Percentiles rank a stretch among this genome's conserved stretches.
Conservation (phyloP, 1,140 invertebrate genomes). For the Bombus balteatus region DNA sequence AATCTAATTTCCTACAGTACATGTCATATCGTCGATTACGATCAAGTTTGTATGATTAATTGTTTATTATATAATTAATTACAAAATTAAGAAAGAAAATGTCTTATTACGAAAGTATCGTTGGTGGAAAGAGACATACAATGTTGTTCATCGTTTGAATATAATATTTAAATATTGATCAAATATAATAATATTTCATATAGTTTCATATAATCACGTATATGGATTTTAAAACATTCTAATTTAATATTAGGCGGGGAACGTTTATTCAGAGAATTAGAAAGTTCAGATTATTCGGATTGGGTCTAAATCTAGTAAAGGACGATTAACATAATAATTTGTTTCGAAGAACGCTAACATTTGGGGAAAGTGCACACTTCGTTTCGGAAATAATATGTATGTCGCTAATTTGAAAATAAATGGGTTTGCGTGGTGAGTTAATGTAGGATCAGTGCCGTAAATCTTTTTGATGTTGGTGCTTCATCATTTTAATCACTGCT, state of each 20-base stretch:
- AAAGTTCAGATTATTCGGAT: neutral
- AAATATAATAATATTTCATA: too few species aligned
- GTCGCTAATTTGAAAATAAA: constrained; percentile 22
- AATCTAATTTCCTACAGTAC: too few species aligned
- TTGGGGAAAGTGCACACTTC: neutral
- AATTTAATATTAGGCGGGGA: neutral
- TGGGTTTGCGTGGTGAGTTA: constrained; percentile 21
- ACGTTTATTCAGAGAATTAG: neutral
- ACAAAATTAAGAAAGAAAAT: too few species aligned
- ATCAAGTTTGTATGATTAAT: too few species aligned
- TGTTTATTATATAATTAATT: too few species aligned
- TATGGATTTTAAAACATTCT: too few species aligned
- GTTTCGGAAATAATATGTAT: neutral
- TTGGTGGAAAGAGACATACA: too few species aligned
- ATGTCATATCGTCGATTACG: too few species aligned
- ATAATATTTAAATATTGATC: too few species aligned
- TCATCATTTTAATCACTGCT: constrained; percentile 10
- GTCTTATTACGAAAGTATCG: too few species aligned
- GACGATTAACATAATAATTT: neutral
- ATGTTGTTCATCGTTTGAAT: too few species aligned
- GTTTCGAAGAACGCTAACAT: neutral
- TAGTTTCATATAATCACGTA: too few species aligned
- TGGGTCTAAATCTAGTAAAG: neutral
- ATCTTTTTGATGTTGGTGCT: constrained; percentile 9
- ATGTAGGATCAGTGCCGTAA: constrained; percentile 5